Evolutionary conservation across 2,888 invertebrate species (phyloP), one percentile per base, ranked within the genome.

Genomic region (Ophraella communa): DNA sequence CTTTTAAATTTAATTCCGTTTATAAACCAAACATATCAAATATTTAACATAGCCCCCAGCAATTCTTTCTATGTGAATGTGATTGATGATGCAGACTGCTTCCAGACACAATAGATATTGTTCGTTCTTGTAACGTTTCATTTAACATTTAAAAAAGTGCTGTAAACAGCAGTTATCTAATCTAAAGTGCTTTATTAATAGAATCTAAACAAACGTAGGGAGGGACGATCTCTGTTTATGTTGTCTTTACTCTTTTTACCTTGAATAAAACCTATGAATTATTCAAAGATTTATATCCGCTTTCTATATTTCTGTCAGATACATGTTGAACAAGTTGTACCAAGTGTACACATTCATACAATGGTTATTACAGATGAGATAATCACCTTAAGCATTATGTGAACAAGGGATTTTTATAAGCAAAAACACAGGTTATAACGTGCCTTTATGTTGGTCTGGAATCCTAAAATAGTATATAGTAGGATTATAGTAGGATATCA

Each of bases 261-360:
- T 78, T 77, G 76, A 77, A 77, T 78, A 74, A 73, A 66, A 70
- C 66, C 69, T 71, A 79, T 81, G 79, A 80, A 80, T 81, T 76
- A 81, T 80, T 80, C 78, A 80, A 77, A 78, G 77, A 78, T 79
- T 78, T 77, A 74, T 73, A 78, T 79, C 79, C 78, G 76, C 79
- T 79, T 80, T 79, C 79, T 78, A 78, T 79, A 76, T 78, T 77
- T 71, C 77, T 76, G 75, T 74, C 74, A 75, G 74, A 79, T 78
- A 77, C 78, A 79, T 78, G 79, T 78, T 78, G 76, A 24, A 52
- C 30, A 42, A 18, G 24, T 18, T 49, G 49, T 39, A 57, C 11
- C 5, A 42, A 17, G 10, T n/a, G n/a, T n/a, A 20, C 21, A 14
- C 30, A 8, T 55, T 17, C 18, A 20, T 42, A n/a, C n/a, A n/a